Percentiles rank a stretch among this genome's conserved stretches.
Conservation (phyloP, 2,113 vertebrate species). For the Polypterus senegalus region DNA sequence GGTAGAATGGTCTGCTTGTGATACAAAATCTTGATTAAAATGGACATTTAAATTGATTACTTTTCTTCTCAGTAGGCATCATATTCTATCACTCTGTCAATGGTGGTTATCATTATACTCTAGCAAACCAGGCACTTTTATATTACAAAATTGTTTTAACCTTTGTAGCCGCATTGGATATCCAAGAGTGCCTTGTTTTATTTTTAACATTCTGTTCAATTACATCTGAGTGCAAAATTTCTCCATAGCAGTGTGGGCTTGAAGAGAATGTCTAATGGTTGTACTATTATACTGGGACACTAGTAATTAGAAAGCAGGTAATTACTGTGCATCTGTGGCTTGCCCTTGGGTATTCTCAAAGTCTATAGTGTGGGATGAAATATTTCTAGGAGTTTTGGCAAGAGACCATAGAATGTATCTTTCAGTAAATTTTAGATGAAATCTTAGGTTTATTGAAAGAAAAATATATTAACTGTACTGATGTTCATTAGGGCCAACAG, state of each 20-base stretch:
- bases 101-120: too few species aligned
- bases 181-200: too few species aligned
- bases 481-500: constrained; percentile 29
- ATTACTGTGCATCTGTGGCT: constrained; percentile 56
- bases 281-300: constrained; percentile 39
- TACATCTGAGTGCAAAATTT: constrained; percentile 4
- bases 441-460: constrained; percentile 56
- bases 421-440: constrained; percentile 49
- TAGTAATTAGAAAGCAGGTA: constrained; percentile 50
- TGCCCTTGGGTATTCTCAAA: constrained; percentile 43
- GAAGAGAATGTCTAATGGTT: constrained; percentile 46
- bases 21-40: too few species aligned
- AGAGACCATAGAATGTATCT: constrained; percentile 42
- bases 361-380: constrained; percentile 37
- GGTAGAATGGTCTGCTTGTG: too few species aligned
- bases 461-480: constrained; percentile 25
- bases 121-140: too few species aligned
- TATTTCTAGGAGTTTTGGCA: constrained; percentile 38
- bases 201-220: too few species aligned
- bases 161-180: too few species aligned
- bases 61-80: too few species aligned
- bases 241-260: constrained; percentile 42
- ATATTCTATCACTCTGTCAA: too few species aligned
- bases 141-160: too few species aligned
- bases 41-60: too few species aligned